These are phyloP conservation scores for Mycalesis mineus DNA, from an alignment of 2,888 invertebrate genomes.

Conservation along the genomic window DNA sequence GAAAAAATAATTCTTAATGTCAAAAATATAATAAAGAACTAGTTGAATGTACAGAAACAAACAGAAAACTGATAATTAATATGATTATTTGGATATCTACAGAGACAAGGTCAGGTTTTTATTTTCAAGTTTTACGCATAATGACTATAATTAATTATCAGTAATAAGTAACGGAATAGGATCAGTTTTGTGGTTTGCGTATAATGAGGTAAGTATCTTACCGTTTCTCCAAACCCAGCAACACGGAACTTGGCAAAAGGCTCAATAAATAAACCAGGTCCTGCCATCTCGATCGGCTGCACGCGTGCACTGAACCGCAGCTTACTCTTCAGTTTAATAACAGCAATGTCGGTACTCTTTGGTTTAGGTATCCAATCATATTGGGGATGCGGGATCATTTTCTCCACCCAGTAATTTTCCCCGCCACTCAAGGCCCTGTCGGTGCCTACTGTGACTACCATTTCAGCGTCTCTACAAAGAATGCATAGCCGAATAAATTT, in stretches of 20 bases:
- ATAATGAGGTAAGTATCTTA: neutral
- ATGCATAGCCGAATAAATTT: too few species aligned
- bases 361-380: too few species aligned
- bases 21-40: too few species aligned
- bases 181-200: too few species aligned
- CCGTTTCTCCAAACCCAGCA: constrained; percentile 25
- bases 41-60: too few species aligned
- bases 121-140: too few species aligned
- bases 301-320: constrained; percentile 15
- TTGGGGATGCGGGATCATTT: constrained; percentile 17
- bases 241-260: constrained; percentile 3
- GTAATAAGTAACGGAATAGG: too few species aligned
- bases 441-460: constrained; percentile 21
- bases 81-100: too few species aligned
- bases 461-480: neutral
- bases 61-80: too few species aligned
- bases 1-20: neutral
- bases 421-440: constrained; percentile 9
- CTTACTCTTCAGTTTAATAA: constrained; percentile 14
- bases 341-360: constrained; percentile 22
- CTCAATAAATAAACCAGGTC: neutral
- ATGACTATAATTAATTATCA: too few species aligned
- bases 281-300: constrained; percentile 18
- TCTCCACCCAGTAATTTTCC: constrained; percentile 5
- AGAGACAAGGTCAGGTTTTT: too few species aligned